A percentile compares a stretch with the other conserved stretches of the same genome.
Conservation (phyloP, 2,888 invertebrate species). For the Rhimphoctona megacephalus region DNA sequence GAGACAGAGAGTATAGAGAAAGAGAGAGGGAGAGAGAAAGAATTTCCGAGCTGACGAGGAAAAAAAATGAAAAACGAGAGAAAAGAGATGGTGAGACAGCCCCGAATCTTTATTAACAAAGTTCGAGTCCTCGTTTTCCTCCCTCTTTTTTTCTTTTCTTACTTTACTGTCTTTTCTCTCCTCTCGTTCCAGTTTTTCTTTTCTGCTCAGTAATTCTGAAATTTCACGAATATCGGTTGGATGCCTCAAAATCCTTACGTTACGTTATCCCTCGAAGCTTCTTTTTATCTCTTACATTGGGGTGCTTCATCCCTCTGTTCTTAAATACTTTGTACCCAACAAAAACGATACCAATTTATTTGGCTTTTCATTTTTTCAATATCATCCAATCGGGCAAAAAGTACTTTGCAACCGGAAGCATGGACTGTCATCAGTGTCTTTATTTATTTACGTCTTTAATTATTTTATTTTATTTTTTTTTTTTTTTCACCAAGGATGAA, state of each 20-base stretch:
- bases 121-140: slow-evolving; percentile 57
- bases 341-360: not conserved
- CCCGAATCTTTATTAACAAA: slow-evolving; percentile 70
- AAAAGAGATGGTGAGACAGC: slow-evolving; percentile 46
- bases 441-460: not conserved
- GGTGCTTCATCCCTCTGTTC: not conserved
- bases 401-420: not conserved
- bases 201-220: slow-evolving; percentile 68
- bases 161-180: slow-evolving; percentile 19
- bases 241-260: slow-evolving; percentile 24
- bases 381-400: not conserved
- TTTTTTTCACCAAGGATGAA: slow-evolving; percentile 31
- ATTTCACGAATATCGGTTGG: slow-evolving; percentile 63
- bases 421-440: not conserved
- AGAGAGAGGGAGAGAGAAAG: slow-evolving; percentile 40
- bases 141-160: not conserved
- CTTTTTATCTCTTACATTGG: not conserved
- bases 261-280: slow-evolving; percentile 47
- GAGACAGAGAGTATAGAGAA: slow-evolving; percentile 39
- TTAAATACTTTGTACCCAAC: not conserved
- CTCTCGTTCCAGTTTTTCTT: slow-evolving; percentile 31
- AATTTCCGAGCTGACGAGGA: slow-evolving; percentile 41
- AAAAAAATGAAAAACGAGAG: slow-evolving; percentile 57
- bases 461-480: not conserved
- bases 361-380: not conserved